Evolutionary conservation across 2,888 invertebrate genomes (phyloP), one percentile per base, ranked within the genome.

Genomic region (Leptinotarsa juncta): DNA sequence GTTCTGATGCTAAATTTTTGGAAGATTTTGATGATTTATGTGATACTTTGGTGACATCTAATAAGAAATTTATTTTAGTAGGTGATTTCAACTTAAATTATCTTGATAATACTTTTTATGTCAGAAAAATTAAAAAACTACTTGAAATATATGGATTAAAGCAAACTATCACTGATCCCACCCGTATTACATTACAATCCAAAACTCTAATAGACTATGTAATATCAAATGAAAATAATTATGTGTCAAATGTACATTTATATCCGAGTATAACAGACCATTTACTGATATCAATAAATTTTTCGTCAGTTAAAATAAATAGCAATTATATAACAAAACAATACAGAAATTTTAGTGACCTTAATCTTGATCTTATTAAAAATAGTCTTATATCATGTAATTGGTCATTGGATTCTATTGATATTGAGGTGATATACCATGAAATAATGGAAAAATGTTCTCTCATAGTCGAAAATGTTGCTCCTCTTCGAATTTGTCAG

Each of bases 41-140:
- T 67, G 51, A 67, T 32, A 51, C n/a, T 14, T 15, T 67, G 32
- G 10, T 67, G 32, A 20, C 26, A 67, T 51, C 67, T 32, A 67
- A 53, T 32, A 23, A 51, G 23, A 20, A 42, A n/a, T 53, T 51
- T 53, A 23, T 67, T 23, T 18, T 67, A 15, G 51, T 20, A n/a
- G 67, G 53, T 53, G 67, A 67, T 53, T 67, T 67, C 26, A 67
- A 53, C 26, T 53, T 53, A 26, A 67, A 67, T 32, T 67, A 42
- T 32, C 5, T 26, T n/a, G 67, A 67, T 23, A 51, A 67, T 51
- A 51, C 49, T 67, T 67, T 66, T 12, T 49, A 66, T 66, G 49
- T 66, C 16, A 50, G 49, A 18, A 50, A 66, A 66, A 10, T 49
- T 20, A 67, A 67, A 16, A 67, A 48, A 20, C 16, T 67, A 10